Conservation (phyloP, 1,140 invertebrate species). For the Gryllus bimaculatus region DNA sequence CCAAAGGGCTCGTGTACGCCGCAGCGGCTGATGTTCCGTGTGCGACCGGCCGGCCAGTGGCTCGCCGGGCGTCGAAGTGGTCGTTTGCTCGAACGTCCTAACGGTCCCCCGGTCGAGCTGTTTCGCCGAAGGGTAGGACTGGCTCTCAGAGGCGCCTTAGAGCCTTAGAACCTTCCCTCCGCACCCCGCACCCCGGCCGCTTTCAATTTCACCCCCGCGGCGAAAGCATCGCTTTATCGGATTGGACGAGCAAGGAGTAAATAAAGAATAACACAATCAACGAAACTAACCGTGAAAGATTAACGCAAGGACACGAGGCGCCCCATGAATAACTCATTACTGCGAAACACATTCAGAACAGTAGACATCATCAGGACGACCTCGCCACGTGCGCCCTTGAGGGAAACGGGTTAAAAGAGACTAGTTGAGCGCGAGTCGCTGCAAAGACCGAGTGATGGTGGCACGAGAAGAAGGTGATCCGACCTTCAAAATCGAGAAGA, state of each 20-base stretch:
- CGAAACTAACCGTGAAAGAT: not conserved
- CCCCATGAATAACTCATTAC: not conserved
- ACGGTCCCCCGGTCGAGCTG: no score
- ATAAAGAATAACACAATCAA: not conserved
- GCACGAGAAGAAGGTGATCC: no score
- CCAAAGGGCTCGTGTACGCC: no score
- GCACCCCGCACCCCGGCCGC: not conserved
- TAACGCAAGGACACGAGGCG: not conserved
- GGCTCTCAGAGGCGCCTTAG: no score
- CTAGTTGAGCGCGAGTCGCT: no score
- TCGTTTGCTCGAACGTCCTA: no score
- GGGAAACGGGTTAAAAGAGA: no score
- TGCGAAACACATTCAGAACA: not conserved
- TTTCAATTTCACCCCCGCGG: not conserved
- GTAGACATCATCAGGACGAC: not conserved
- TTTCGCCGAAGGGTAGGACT: no score
- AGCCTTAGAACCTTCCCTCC: no score
- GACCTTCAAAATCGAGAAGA: no score
- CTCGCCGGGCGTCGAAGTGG: not conserved
- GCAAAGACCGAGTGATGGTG: no score
- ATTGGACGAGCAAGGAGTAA: not conserved
- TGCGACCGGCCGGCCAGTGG: not conserved
- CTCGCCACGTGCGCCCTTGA: not conserved
- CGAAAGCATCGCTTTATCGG: not conserved
- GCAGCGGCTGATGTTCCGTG: no score